Evolutionary conservation across 2,888 invertebrate genomes (phyloP).

Genomic region (Cyclophora albipunctata): DNA sequence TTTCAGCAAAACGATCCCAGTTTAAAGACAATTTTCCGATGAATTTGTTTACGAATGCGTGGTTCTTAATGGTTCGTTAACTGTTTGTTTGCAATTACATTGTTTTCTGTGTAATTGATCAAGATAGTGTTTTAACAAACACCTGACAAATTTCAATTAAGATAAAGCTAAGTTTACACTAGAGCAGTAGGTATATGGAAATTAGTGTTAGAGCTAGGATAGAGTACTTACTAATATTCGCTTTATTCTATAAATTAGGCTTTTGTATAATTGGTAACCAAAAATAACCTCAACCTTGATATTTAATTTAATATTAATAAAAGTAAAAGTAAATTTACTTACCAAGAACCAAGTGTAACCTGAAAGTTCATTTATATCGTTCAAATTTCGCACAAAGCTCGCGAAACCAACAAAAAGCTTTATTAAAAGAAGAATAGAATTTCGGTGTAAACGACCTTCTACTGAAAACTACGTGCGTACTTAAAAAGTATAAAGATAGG

Average conservation of each 20-base stretch:
- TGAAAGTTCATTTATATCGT: conserved; percentile 37
- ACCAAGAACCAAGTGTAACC: too few species aligned
- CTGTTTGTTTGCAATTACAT: too few species aligned
- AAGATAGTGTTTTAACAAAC: conserved; percentile 11
- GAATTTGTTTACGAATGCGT: conserved; percentile 9
- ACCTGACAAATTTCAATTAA: not conserved
- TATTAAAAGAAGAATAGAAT: conserved; percentile 44
- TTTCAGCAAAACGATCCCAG: conserved; percentile 18
- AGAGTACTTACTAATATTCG: too few species aligned
- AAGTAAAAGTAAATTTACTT: too few species aligned
- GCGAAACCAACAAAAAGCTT: conserved; percentile 44
- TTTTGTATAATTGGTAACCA: too few species aligned
- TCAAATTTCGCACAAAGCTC: conserved; percentile 55
- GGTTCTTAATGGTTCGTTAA: too few species aligned
- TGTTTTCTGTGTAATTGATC: too few species aligned
- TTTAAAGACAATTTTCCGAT: conserved; percentile 18
- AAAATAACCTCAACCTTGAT: too few species aligned
- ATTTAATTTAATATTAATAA: too few species aligned
- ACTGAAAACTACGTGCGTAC: conserved; percentile 14
- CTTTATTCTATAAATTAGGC: too few species aligned
- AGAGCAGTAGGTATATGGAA: not conserved
- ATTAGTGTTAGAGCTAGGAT: too few species aligned
- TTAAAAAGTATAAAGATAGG: too few species aligned
- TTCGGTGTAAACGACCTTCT: conserved; percentile 38
- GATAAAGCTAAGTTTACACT: not conserved